phyloP scores from a whole-genome alignment of 2,113 vertebrate genomes.

The Ptilonorhynchus violaceus region DNA sequence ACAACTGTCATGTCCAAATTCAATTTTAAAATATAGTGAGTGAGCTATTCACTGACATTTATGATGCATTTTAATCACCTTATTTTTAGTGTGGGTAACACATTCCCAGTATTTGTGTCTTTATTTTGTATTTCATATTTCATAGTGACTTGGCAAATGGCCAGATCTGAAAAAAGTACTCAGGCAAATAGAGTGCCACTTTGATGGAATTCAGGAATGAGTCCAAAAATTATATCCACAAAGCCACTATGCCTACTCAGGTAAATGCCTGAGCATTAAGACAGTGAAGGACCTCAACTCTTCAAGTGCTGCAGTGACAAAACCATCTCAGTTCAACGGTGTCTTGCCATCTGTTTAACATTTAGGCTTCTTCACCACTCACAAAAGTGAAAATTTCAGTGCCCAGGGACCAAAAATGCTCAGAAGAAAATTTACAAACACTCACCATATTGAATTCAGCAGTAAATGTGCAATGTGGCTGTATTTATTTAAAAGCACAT shows the following conservation, averaged over 20 bases:
- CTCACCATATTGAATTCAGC: background rate
- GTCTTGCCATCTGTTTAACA: background rate
- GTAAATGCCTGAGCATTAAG: background rate
- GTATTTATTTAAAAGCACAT: background rate
- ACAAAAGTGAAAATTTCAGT: background rate
- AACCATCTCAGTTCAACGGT: background rate
- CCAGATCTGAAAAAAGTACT: background rate
- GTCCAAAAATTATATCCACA: background rate
- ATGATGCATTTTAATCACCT: background rate
- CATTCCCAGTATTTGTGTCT: background rate
- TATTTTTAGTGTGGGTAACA: background rate
- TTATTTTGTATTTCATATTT: background rate
- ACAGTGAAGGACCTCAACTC: background rate
- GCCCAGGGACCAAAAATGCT: background rate
- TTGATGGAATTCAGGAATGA: background rate
- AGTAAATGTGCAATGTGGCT: accelerated
- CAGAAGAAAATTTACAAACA: background rate
- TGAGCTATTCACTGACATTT: background rate
- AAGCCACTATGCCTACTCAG: background rate
- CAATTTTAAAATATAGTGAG: background rate
- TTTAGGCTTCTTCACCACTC: background rate
- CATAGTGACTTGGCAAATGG: background rate
- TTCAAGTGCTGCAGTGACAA: background rate
- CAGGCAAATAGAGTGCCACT: background rate
- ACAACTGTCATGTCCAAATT: background rate